Percentiles rank a stretch among this genome's conserved stretches.
Conservation (phyloP, 2,888 invertebrate species). For the Campoplex capitator region DNA sequence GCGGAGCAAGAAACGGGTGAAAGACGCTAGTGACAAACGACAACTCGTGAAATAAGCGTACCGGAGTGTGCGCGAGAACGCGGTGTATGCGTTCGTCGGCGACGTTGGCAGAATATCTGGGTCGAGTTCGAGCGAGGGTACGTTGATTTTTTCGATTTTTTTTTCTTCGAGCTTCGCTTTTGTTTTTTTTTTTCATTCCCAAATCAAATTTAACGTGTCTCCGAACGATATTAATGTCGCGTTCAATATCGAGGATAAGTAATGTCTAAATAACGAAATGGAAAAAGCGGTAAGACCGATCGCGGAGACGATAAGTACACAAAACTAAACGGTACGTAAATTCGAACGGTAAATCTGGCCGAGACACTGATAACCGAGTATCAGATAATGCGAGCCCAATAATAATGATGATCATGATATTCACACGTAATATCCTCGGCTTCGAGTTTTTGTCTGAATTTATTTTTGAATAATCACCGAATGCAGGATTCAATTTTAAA, state of each 20-base stretch:
- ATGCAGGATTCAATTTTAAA: neutral
- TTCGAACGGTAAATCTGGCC: constrained; percentile 51
- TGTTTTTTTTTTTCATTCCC: constrained; percentile 8
- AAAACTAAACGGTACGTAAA: constrained; percentile 45
- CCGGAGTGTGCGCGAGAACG: neutral
- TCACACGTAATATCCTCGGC: neutral
- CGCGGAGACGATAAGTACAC: constrained; percentile 14
- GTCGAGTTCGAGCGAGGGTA: constrained; percentile 44
- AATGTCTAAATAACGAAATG: constrained; percentile 7
- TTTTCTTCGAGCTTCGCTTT: constrained; percentile 27
- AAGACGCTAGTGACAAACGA: constrained; percentile 64
- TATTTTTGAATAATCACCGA: constrained; percentile 5
- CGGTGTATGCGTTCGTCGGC: neutral
- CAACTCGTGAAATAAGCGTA: constrained; percentile 40
- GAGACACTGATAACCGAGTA: constrained; percentile 52
- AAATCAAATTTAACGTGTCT: constrained; percentile 19
- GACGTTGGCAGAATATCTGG: constrained; percentile 45
- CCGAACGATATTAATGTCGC: constrained; percentile 27
- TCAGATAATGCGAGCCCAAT: constrained; percentile 23
- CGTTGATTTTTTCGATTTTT: constrained; percentile 39
- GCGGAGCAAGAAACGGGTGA: constrained; percentile 27
- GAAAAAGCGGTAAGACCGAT: constrained; percentile 31
- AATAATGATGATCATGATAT: constrained; percentile 22
- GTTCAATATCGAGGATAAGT: constrained; percentile 27
- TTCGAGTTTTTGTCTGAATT: constrained; percentile 9